Evolutionary conservation across 1,140 invertebrate species (phyloP).

Genomic region (Leptinotarsa undecemlineata): DNA sequence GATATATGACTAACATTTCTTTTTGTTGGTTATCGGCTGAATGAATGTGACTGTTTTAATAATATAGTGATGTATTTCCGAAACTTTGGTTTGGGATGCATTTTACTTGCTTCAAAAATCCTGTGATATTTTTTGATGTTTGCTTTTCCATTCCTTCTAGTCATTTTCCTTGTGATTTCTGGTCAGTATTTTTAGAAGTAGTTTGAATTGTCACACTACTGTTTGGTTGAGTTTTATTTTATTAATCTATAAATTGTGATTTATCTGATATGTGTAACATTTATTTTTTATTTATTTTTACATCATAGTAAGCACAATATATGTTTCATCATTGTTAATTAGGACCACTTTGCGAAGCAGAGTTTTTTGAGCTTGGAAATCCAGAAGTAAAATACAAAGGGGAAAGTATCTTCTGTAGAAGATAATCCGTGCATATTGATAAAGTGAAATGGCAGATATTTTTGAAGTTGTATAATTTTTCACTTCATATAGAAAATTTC

Average conservation of each 20-base stretch:
- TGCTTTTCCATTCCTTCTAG: conserved; percentile 54
- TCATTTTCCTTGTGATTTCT: conserved; percentile 31
- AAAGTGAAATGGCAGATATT: no score
- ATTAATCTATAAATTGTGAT: conserved; percentile 12
- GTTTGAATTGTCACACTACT: conserved; percentile 51
- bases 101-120: background rate
- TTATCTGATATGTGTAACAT: conserved; percentile 4
- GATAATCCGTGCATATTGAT: no score
- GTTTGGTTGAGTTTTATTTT: conserved; percentile 54
- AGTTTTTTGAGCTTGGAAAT: background rate
- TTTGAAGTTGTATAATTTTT: no score
- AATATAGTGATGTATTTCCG: no score
- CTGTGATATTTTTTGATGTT: conserved; percentile 34
- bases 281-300: conserved; percentile 24
- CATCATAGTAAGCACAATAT: conserved; percentile 22
- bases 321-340: background rate
- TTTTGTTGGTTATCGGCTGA: no score
- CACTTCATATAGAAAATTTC: no score
- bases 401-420: no score
- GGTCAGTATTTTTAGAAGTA: conserved; percentile 33
- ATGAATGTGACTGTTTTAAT: no score
- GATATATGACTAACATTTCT: no score
- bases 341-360: background rate
- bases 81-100: background rate
- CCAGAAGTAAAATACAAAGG: no score